Base-by-base conservation (phyloP, 1,140 invertebrate species). In the Schlechtendalia chinensis region DNA sequence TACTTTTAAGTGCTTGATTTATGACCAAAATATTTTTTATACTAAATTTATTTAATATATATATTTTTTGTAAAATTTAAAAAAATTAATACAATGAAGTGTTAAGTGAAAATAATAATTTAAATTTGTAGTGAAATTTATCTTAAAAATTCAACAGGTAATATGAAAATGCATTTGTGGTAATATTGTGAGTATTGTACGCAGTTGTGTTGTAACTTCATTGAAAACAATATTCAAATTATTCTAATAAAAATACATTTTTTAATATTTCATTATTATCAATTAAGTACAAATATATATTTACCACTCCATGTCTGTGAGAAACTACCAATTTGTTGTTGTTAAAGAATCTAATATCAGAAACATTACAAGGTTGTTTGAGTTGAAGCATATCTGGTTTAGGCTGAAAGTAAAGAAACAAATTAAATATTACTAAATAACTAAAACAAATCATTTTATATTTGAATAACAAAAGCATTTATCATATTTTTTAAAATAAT, bases 361-460 rank as follows among this genome's bases (percentile, higher is more conserved):
- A 77, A n/a, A 77, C 56, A 59, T 77, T 11, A 24, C 74, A 77
- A 24, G 74, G 74, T 19, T 61, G 56, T 50, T 77, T 59, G 8
- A 77, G 56, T 61, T 77, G 74, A 58, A 77, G 74, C 74, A 77
- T 61, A 50, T 77, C 74, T 61, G 74, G 74, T 47, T 77, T 77
- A 12, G 74, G 74, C 74, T 77, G n/a, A 39, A 75, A 75, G 61
- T 45, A 47, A 77, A 16, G 61, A 45, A 61, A 71, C n/a, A 45
- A 45, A 47, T 22, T 67, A 67, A 67, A 67, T n/a, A 22, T 67
- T 45, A 67, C 22, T 39, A 39, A 39, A 4, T 39, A 47, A n/a
- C n/a, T 14, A 17, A 17, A 1, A 10, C 24, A 22, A 45, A 67
- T 45, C 3, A 19, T 39, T 29, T n/a, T 67, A 27, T 17, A 50